phyloP scores from a whole-genome alignment of 2,797 vertebrate genomes.

The Cottoperca gobio region DNA sequence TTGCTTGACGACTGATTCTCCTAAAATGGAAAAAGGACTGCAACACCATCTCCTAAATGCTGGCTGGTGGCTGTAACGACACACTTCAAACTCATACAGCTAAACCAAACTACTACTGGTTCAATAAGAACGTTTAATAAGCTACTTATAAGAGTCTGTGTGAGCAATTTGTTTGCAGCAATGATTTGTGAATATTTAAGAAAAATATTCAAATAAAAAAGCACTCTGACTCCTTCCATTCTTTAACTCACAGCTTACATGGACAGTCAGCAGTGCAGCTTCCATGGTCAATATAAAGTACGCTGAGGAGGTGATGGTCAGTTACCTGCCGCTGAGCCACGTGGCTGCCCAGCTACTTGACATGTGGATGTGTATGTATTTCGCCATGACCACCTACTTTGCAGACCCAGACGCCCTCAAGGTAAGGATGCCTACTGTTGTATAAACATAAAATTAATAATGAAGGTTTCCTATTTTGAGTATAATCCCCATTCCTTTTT shows the following conservation, averaged over 20 bases:
- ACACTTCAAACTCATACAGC: not conserved
- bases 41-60: not conserved
- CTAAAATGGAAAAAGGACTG: constrained; percentile 1
- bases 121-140: not conserved
- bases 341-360: constrained; percentile 87
- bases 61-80: not conserved
- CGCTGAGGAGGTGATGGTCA: constrained; percentile 75
- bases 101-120: not conserved
- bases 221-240: not conserved
- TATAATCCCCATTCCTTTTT: not conserved
- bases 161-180: not conserved
- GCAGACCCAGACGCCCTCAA: constrained; percentile 86
- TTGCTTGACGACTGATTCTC: not conserved
- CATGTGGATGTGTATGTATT: constrained; percentile 81
- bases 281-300: not conserved
- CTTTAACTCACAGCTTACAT: constrained; percentile 79
- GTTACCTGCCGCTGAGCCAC: constrained; percentile 88
- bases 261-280: constrained; percentile 71
- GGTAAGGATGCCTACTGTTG: constrained; percentile 60
- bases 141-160: not conserved
- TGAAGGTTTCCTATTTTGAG: not conserved
- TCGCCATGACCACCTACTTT: constrained; percentile 78
- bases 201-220: not conserved
- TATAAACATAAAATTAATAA: too few relatives aligned
- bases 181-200: not conserved